A percentile compares a stretch with the other conserved stretches of the same genome.
Evolutionary conservation across 1,140 invertebrate species (phyloP).

Genomic region (Cephus cinctus): DNA sequence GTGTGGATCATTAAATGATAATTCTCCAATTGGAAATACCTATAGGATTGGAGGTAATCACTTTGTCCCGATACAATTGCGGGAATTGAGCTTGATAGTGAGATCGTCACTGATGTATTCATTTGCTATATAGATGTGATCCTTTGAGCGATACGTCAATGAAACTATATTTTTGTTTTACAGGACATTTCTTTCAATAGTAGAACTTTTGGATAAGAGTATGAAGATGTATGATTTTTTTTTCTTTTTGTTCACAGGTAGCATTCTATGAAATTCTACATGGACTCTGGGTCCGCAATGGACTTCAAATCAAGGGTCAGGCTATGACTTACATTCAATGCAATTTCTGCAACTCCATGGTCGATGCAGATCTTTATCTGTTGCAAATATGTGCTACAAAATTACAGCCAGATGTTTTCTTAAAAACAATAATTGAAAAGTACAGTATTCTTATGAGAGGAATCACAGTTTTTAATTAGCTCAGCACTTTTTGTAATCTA

Average conservation of each 20-base stretch:
- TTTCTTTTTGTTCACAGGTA: constrained; percentile 64
- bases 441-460: constrained; percentile 50
- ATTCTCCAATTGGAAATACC: too few species aligned
- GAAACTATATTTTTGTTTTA: constrained; percentile 4
- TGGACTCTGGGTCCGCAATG: constrained; percentile 94
- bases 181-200: background rate
- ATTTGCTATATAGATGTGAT: too few species aligned
- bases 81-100: too few species aligned
- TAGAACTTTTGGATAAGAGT: background rate
- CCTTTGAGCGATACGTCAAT: too few species aligned
- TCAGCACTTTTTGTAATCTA: constrained; percentile 14
- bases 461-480: too few species aligned
- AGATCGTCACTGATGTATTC: too few species aligned
- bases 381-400: constrained; percentile 90
- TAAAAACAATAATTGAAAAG: constrained; percentile 87
- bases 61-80: too few species aligned
- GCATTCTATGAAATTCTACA: constrained; percentile 93
- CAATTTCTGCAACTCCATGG: constrained; percentile 98
- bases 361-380: constrained; percentile 94
- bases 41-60: too few species aligned
- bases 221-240: constrained; percentile 12
- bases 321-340: constrained; percentile 99
- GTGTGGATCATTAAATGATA: too few species aligned
- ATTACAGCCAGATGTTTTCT: constrained; percentile 80
- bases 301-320: constrained; percentile 95